A percentile compares a stretch with the other conserved stretches of the same genome.
Evolutionary conservation across 2,797 vertebrate genomes (phyloP).

Genomic region (Apodemus agrarius): DNA sequence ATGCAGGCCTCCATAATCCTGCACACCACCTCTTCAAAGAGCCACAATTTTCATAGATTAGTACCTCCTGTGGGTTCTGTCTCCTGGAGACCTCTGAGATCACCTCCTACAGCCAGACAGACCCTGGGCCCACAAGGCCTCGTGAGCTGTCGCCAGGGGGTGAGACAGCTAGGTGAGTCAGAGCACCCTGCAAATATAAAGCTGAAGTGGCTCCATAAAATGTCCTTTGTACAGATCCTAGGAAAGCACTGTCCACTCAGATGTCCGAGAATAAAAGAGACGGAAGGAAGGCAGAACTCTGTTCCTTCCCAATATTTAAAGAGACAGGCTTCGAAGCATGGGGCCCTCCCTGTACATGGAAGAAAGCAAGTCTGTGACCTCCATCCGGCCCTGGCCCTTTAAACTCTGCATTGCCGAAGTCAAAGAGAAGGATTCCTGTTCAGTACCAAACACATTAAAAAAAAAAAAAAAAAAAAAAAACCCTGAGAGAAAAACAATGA

Average conservation of each 20-base stretch:
- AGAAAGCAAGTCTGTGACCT: conserved; percentile 57
- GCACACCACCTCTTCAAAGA: background rate
- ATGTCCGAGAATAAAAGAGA: background rate
- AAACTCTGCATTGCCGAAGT: conserved; percentile 61
- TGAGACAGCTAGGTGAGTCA: background rate
- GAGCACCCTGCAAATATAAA: background rate
- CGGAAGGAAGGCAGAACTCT: background rate
- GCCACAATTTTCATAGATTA: background rate
- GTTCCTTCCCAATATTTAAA: background rate
- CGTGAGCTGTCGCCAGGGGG: background rate
- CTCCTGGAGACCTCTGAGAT: background rate
- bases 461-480: background rate
- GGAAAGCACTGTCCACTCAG: background rate
- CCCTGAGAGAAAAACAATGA: conserved; percentile 54
- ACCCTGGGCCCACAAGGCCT: background rate
- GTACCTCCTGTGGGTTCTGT: background rate
- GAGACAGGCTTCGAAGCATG: conserved; percentile 24
- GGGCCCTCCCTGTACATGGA: conserved; percentile 36
- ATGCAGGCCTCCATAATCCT: background rate
- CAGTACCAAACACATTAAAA: background rate
- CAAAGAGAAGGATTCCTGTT: conserved; percentile 64
- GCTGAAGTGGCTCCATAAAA: background rate
- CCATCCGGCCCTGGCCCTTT: conserved; percentile 67
- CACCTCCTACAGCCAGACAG: background rate
- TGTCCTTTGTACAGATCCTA: background rate